Evolutionary conservation across 2,113 vertebrate genomes (phyloP), one percentile per base, ranked within the genome.

Genomic region (Cyanoderma ruficeps): DNA sequence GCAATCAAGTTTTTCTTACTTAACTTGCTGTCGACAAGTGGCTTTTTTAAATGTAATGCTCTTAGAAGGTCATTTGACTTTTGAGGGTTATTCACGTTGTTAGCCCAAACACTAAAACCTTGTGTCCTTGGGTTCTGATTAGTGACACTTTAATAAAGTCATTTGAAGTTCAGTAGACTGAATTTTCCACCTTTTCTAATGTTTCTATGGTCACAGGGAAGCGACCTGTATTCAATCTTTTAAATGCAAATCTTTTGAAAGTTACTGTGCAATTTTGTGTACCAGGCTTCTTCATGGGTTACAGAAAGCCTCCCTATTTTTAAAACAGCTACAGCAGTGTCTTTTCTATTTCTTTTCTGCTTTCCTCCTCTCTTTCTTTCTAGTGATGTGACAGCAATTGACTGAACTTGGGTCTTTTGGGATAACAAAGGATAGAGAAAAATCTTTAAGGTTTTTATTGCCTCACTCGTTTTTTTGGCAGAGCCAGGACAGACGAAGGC

Each of bases 81-180:
- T 98, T 96, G 97, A 97, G 96, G 87, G 81, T 98, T 98, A 98
- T 98, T 99, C 98, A 98, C 96, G 97, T 98, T 91, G 97, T 98
- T 98, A 98, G 98, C 94, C 94, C 94, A 97, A 98, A 98, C 98
- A 98, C 99, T 99, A 98, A 99, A 98, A 98, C 98, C 97, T 97
- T 98, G 98, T 99, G 98, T 99, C 98, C 98, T 97, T 98, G 97
- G 91, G 92, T 98, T 98, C 98, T 99, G 99, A 99, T 99, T 99
- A 99, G 99, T 99, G 98, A 99, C 98, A 98, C 98, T 99, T 99
- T 99, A 99, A 99, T 99, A 99, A 99, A 99, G 99, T 99, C 98
- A 98, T 99, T 98, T 98, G 98, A 98, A 99, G 99, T 99, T 99
- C 98, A 98, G 98, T 98, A 98, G 98, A 99, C 99, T 99, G 98